Evolutionary conservation across 1,140 invertebrate species (phyloP), one percentile per base, ranked within the genome.

Genomic region (Procambarus clarkii): DNA sequence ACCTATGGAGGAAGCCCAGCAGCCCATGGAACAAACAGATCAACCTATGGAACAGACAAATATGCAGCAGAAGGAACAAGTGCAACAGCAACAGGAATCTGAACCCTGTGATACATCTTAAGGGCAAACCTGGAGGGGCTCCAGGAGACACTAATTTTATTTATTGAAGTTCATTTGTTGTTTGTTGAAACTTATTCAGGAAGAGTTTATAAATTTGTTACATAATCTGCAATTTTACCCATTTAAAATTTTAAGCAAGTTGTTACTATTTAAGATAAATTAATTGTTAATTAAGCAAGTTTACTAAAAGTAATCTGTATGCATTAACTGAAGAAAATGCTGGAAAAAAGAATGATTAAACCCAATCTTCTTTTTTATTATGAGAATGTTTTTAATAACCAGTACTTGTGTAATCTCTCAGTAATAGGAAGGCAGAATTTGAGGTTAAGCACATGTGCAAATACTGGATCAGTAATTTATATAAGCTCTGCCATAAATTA

Each of bases 1-100:
- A 44, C 91, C 64, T 64, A 88, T 85, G 86, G 84, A 88, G 13
- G 86, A 88, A 85, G 74, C 81, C 69, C 76, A 88, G 45, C 91
- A 81, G 54, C 91, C 60, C 50, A 88, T 88, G 87, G 87, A 88
- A 50, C 87, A 88, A 58, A 60, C 64, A 15, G 79, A 88, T 77
- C 85, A 86, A 44, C 85, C 85, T 46, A 78, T 69, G 58, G 58
- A 84, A 34, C 82, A 64, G 13, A 84, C 45, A 24, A 48, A 18
- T 46, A 58, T 78, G 45, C 71, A 58, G 50, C 85, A 86, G 45
- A 83, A 83, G 81, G 58, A 83, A n/a, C 24, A 46, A 13, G 18
- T 18, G 9, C 58, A 83, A 44, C 18, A 60, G 7, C 46, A 54
- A 18, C 81, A 83, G 54, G 81, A 83, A 21, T 83, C 81, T 0